Evolutionary conservation across 2,888 invertebrate genomes (phyloP), one percentile per base, ranked within the genome.

Genomic region (Andricus quercusramuli): DNA sequence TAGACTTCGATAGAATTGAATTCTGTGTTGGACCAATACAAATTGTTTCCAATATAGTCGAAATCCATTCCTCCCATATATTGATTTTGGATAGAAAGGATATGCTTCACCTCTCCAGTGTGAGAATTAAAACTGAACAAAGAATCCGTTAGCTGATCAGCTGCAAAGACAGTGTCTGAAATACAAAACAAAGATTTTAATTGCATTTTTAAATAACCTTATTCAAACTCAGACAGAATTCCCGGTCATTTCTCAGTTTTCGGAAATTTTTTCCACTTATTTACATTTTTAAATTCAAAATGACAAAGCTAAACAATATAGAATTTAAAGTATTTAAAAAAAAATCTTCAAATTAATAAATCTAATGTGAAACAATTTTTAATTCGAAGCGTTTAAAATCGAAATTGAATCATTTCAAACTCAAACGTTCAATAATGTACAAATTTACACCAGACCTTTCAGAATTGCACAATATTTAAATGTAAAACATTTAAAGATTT

Each of bases 1-100:
- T 95, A 90, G 3, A 95, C 95, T 89, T 97, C 97, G 1, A 97
- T 93, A 0, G 94, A 94, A 78, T 94, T 94, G 17, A 94, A 94
- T 0, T 94, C 94, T 0, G 94, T 93, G 90, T 97, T 96, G 80
- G 95, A 93, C 93, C 96, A 95, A 91, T 97, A 98, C 0, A 98
- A 91, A 84, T 95, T 96, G 82, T 96, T 95, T 0, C 96, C 95
- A 13, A 95, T 93, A 85, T 95, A 94, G 93, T 97, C 97, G 85
- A 95, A 95, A 84, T 94, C 95, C 93, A 96, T 92, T 9, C 94
- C 95, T 32, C 32, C 51, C 32, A 74, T 56, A 74, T 37, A 56
- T n/a, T 59, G 37, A 74, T 59, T 59, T 32, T 51, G 29, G 20
- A 74, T 51, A 13, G 51, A 32, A 5, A 74, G 32, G 56, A 95